These are phyloP conservation scores for Oxyura jamaicensis DNA, from an alignment of 2,113 vertebrate genomes.

Conservation along the genomic window DNA sequence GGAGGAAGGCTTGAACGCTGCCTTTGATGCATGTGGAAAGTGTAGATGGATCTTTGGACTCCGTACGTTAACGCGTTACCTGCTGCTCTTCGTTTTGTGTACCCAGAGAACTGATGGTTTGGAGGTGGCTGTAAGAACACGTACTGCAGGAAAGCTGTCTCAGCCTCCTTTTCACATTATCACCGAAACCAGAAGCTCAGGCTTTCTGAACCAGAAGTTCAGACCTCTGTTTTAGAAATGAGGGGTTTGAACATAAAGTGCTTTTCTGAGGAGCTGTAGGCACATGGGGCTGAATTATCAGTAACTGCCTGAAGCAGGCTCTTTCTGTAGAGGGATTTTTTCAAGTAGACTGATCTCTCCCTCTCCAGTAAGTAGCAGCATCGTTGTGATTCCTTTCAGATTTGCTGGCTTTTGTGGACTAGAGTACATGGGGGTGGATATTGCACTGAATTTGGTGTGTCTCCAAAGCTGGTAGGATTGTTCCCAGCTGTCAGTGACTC, in stretches of 20 bases:
- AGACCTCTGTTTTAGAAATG: background rate
- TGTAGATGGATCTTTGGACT: background rate
- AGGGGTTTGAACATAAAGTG: background rate
- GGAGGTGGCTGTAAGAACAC: background rate
- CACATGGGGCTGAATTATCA: background rate
- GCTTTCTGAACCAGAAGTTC: background rate
- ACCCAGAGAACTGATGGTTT: background rate
- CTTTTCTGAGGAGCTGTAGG: background rate
- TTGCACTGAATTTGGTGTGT: background rate
- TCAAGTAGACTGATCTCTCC: background rate
- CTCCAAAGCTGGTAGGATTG: constrained; percentile 12
- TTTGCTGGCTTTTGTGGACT: background rate
- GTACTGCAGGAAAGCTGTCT: background rate
- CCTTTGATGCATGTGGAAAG: rapidly evolving
- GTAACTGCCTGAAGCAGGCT: background rate
- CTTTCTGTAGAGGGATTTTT: background rate
- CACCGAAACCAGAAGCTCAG: background rate
- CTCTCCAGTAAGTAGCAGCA: background rate
- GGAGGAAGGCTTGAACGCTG: background rate
- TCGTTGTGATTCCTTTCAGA: constrained; percentile 24
- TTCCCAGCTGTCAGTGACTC: constrained; percentile 63
- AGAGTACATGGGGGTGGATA: background rate
- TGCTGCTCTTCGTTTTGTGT: background rate
- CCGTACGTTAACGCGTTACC: background rate
- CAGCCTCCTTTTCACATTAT: background rate